Percentiles rank a stretch among this genome's conserved stretches.
phyloP scores from a whole-genome alignment of 2,797 vertebrate genomes.

The Mus minutoides region DNA sequence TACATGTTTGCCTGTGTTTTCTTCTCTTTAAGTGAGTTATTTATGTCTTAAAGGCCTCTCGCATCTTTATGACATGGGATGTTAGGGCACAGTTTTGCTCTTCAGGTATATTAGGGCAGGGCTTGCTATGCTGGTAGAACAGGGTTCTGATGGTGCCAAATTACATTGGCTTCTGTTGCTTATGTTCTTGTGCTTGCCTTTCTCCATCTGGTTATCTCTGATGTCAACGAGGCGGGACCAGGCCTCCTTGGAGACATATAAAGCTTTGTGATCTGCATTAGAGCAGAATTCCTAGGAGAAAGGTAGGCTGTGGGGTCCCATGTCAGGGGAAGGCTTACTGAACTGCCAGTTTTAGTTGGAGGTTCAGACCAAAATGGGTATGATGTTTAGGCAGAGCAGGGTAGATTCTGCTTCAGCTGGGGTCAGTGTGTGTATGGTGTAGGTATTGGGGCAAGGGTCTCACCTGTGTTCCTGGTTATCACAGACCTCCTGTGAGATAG shows the following conservation, averaged over 20 bases:
- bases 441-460: not conserved
- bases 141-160: not conserved
- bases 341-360: not conserved
- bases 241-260: not conserved
- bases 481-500: not conserved
- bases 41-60: too few relatives aligned
- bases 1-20: too few relatives aligned
- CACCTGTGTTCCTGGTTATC: not conserved
- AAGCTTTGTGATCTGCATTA: not conserved
- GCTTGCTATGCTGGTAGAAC: not conserved
- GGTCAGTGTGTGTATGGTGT: too few relatives aligned
- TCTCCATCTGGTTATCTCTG: not conserved
- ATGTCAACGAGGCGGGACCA: not conserved
- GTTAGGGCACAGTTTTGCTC: too few relatives aligned
- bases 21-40: too few relatives aligned
- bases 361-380: not conserved
- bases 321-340: too few relatives aligned
- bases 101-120: not conserved
- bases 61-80: too few relatives aligned
- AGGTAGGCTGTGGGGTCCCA: not conserved
- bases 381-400: not conserved
- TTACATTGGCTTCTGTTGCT: not conserved
- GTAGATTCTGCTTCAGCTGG: not conserved
- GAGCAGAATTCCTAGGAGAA: not conserved
- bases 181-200: not conserved